Base-by-base conservation (phyloP, 2,888 invertebrate genomes). In the Napeogenes inachia region DNA sequence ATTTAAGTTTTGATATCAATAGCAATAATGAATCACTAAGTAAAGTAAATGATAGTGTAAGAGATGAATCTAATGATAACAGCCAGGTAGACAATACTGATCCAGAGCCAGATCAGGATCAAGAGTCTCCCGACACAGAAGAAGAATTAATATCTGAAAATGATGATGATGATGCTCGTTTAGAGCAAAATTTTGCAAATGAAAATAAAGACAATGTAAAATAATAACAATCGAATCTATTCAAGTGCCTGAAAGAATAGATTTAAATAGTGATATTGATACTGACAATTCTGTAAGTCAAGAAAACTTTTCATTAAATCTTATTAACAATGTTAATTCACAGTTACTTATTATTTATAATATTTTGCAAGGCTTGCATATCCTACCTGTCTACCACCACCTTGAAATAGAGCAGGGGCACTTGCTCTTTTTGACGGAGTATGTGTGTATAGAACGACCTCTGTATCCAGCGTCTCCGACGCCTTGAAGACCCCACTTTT, bases 211-310 rank as follows among this genome's bases (percentile, higher is more conserved):
- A 63, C 54, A 58, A 64, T 54, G 33, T n/a, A n/a, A n/a, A n/a
- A n/a, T n/a, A n/a, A n/a, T n/a, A n/a, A n/a, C n/a, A n/a, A n/a
- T n/a, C n/a, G 67, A 68, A 45, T 65, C 62, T 35, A 59, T 70
- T 64, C 67, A 80, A 70, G 73, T 78, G 63, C 74, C 78, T 71
- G 75, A 78, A 21, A 75, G 75, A 65, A 58, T 73, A 65, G 70
- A 78, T 62, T 70, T 68, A 61, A 62, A 8, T 50, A 50, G 30
- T 30, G 30, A 50, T 30, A 50, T 30, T 50, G n/a, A 50, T 50
- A 50, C 30, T 50, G 30, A 50, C 2, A 30, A 30, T 30, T n/a
- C 30, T 6, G 21, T 30, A 30, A 30, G 8, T 50, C 10, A 50
- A 50, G 50, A 50, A 50, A 30, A 30, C 30, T 6, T 30, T 5